These are phyloP conservation scores for Bhutanitis thaidina DNA, from an alignment of 2,888 invertebrate genomes.

Conservation along the genomic window DNA sequence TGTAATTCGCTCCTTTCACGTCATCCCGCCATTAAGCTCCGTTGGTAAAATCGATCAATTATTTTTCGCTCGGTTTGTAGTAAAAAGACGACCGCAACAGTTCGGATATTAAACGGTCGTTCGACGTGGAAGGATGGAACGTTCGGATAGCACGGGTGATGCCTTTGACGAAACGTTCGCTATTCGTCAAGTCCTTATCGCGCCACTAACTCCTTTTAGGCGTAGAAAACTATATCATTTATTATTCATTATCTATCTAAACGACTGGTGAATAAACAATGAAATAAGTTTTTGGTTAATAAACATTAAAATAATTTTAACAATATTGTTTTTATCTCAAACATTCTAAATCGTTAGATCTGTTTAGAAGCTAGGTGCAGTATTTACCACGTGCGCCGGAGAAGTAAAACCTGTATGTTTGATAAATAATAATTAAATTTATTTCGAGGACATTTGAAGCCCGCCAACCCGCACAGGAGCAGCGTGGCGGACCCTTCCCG, in stretches of 20 bases:
- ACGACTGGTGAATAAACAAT: not conserved
- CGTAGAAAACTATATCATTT: constrained; percentile 7
- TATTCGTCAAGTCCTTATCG: constrained; percentile 62
- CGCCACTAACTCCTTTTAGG: constrained; percentile 26
- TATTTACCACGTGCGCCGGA: no score
- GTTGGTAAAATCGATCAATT: constrained; percentile 69
- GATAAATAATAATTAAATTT: no score
- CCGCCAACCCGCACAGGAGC: no score
- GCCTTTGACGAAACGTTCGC: constrained; percentile 28
- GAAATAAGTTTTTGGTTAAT: no score
- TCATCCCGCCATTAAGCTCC: constrained; percentile 56
- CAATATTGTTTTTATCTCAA: no score
- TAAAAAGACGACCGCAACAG: constrained; percentile 61
- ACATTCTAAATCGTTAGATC: no score
- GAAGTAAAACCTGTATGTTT: no score
- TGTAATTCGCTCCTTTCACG: constrained; percentile 44
- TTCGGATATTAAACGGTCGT: constrained; percentile 70
- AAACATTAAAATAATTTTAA: no score
- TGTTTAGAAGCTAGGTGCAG: no score
- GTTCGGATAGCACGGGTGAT: constrained; percentile 23
- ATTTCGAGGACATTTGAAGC: no score
- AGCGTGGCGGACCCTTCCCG: no score
- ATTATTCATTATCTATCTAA: constrained; percentile 7
- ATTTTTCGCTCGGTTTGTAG: constrained; percentile 62
- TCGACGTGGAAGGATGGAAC: constrained; percentile 38